phyloP scores from a whole-genome alignment of 2,888 invertebrate genomes.

The Pandemis heparana region DNA sequence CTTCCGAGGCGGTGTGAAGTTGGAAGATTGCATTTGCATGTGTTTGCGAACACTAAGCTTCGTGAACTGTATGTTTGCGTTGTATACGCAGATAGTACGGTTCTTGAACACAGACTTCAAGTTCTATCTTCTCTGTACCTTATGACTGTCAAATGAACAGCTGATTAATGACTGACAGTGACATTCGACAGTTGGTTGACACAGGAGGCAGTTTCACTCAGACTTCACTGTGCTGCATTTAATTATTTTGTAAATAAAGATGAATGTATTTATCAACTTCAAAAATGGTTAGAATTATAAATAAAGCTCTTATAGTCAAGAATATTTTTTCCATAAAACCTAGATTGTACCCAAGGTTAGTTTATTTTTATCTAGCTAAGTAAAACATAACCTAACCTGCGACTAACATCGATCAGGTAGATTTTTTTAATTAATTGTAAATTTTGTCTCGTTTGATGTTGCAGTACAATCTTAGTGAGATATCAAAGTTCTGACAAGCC shows the following conservation, averaged over 20 bases:
- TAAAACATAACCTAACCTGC: conserved; percentile 21
- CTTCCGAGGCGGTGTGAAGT: no score
- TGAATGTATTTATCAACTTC: background rate
- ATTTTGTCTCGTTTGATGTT: background rate
- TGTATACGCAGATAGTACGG: no score
- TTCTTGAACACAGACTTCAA: no score
- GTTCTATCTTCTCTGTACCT: no score
- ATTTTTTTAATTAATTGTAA: background rate
- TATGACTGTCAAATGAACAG: background rate
- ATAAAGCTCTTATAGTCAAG: conserved; percentile 22
- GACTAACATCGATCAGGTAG: background rate
- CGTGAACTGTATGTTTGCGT: no score
- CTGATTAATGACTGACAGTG: conserved; percentile 1
- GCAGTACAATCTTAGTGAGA: conserved; percentile 19
- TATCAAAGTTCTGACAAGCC: conserved; percentile 55
- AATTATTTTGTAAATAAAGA: background rate
- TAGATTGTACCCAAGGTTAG: conserved; percentile 26
- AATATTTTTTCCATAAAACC: conserved; percentile 5
- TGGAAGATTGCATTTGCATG: no score
- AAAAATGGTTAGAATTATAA: conserved; percentile 35
- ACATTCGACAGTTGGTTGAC: background rate
- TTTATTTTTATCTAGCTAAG: background rate
- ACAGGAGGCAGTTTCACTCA: no score
- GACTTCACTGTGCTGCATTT: background rate
- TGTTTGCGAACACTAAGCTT: no score